These are phyloP conservation scores for Gasteruption jaculator DNA, from an alignment of 2,888 invertebrate species.

Conservation along the genomic window DNA sequence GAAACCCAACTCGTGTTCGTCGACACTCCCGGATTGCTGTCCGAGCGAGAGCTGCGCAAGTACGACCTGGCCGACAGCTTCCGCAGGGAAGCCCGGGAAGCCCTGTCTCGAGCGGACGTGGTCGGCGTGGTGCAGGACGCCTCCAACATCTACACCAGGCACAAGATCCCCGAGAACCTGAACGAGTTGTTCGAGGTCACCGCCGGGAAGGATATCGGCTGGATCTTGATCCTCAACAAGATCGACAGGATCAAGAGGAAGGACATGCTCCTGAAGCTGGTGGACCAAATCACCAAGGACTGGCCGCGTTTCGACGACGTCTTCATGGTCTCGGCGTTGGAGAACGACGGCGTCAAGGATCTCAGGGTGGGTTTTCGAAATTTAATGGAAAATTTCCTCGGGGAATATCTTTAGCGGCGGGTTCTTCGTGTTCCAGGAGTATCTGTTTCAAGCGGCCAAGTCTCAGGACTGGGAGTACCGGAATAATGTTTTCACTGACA, in stretches of 20 bases:
- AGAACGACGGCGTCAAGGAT: slow-evolving; percentile 69
- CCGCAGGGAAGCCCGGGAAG: slow-evolving; percentile 58
- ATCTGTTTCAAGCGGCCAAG: slow-evolving; percentile 65
- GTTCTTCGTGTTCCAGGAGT: slow-evolving; percentile 55
- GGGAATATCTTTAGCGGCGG: not conserved
- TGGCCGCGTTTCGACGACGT: slow-evolving; percentile 83
- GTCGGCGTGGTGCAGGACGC: slow-evolving; percentile 86
- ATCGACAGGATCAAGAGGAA: slow-evolving; percentile 67
- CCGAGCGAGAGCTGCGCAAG: slow-evolving; percentile 62
- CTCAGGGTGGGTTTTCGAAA: slow-evolving; percentile 57
- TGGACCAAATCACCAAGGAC: slow-evolving; percentile 63
- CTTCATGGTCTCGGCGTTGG: slow-evolving; percentile 87
- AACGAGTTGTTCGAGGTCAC: slow-evolving; percentile 57
- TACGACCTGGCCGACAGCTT: slow-evolving; percentile 59
- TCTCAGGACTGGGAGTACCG: slow-evolving; percentile 66
- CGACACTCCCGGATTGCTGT: slow-evolving; percentile 90
- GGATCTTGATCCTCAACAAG: slow-evolving; percentile 87
- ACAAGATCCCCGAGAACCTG: slow-evolving; percentile 65
- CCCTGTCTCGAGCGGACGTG: slow-evolving; percentile 69
- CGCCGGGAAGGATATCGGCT: slow-evolving; percentile 55
- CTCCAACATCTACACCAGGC: slow-evolving; percentile 65
- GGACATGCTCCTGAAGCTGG: slow-evolving; percentile 64
- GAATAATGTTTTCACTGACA: slow-evolving; percentile 68
- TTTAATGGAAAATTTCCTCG: not conserved
- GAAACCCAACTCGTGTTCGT: slow-evolving; percentile 85